Evolutionary conservation across 2,113 vertebrate genomes (phyloP), one percentile per base, ranked within the genome.

Genomic region (Osmerus eperlanus): DNA sequence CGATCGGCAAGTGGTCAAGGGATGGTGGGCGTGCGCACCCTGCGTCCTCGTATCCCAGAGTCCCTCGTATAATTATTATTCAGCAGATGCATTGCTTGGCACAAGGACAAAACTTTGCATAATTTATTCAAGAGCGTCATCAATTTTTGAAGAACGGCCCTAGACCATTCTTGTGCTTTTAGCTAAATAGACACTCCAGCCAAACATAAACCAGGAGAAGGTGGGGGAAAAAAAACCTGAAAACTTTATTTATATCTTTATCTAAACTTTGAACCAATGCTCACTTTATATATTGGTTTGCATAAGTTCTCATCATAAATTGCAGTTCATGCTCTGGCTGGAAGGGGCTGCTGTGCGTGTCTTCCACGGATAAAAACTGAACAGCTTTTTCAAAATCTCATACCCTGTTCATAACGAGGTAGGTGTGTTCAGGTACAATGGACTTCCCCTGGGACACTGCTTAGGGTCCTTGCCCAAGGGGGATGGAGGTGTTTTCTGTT

Each of bases 41-140:
- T 75, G 76, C 82, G 84, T 83, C 77, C 79, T 83, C 1, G 5
- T 32, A 52, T 88, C 84, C 86, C 81, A n/a, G 64, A 89, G 81
- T 76, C 83, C 82, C 83, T 78, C 75, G 67, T 47, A 86, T 91
- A 78, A 80, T 94, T 93, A 87, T 85, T 90, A 92, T 93, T 93
- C 92, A 91, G 68, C 19, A 72, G 89, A 85, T 90, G 86, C 86
- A 83, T 82, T 86, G 84, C 84, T 90, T 92, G 91, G 88, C 91
- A 91, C 81, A 92, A 87, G 87, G 90, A 93, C 89, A 92, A 86
- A 90, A 88, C 93, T 93, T 93, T 90, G 81, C 89, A 90, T 93
- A 92, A 92, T 94, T 94, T 94, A 92, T 93, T 91, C 91, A 87
- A 91, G 91, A 87, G 91, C 80, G 81, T 94, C 87, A 91, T 93